A percentile compares a stretch with the other conserved stretches of the same genome.
Evolutionary conservation across 2,113 vertebrate genomes (phyloP).

Genomic region (Tragelaphus scriptus): DNA sequence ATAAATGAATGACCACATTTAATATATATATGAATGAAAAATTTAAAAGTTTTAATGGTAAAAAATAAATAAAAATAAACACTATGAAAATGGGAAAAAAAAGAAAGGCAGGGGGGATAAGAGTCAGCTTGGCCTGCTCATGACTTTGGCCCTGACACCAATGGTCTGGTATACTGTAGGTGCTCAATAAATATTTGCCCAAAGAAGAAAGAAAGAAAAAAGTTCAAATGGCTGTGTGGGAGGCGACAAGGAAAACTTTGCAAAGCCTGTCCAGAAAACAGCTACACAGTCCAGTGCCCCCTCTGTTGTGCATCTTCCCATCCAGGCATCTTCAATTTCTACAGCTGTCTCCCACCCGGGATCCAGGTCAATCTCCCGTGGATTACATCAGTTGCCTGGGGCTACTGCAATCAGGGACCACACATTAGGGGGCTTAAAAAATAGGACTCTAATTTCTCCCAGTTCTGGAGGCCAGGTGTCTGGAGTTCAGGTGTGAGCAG

Average conservation of each 20-base stretch:
- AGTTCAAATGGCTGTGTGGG: background rate
- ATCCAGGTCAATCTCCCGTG: background rate
- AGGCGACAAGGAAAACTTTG: background rate
- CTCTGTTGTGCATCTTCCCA: no score
- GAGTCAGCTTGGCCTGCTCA: background rate
- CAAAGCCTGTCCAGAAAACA: background rate
- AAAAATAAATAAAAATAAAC: background rate
- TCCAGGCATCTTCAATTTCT: fast-evolving
- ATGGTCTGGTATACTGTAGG: background rate
- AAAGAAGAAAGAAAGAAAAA: background rate
- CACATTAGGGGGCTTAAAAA: background rate
- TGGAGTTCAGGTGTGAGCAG: no score
- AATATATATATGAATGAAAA: background rate
- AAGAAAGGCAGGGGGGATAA: background rate
- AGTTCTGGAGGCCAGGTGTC: background rate
- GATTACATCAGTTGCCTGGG: background rate
- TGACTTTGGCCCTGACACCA: background rate
- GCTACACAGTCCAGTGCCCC: background rate
- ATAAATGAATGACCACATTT: background rate
- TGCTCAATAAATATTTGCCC: no score
- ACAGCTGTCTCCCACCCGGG: background rate
- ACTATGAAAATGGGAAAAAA: background rate
- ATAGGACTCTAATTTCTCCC: background rate
- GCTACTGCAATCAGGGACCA: background rate
- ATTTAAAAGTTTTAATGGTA: background rate